Evolutionary conservation across 2,113 vertebrate species (phyloP), one percentile per base, ranked within the genome.

Genomic region (Megaleporinus macrocephalus): DNA sequence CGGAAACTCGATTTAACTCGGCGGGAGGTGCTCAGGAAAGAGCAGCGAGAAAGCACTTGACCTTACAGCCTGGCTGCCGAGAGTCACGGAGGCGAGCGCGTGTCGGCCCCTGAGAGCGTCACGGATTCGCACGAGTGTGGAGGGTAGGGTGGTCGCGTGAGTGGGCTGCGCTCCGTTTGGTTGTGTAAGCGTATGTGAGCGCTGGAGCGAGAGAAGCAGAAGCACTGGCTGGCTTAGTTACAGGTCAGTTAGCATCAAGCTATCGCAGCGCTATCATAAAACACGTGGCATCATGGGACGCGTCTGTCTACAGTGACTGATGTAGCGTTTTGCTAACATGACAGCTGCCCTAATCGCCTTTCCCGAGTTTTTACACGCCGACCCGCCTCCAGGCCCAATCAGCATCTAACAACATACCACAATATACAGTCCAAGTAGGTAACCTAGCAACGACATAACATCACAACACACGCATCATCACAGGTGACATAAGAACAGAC

Each of bases 161-260:
- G 65, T 14, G 36, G 73, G 3, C 41, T 3, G 41, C 24, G 14
- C 70, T 73, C 49, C 24, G 36, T 83, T n/a, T 76, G 86, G 80
- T 90, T 90, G 90, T 91, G 88, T 88, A 88, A 90, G 91, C 85
- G 83, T 72, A 84, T 80, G 85, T 78, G 87, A 84, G 83, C 87
- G 84, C 84, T 88, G 84, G 80, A 91, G 90, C 85, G 86, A 85
- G 87, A 90, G 91, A 89, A 83, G 89, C 86, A 87, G 89, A 89
- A 90, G 91, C 90, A 86, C 87, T 87, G 86, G 86, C 90, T 86
- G 86, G 82, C 85, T 94, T 92, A 89, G 87, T 92, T 89, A 92
- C 92, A 89, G 93, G 92, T 94, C 93, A 93, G 89, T 90, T 92
- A 89, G 89, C 93, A 89, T 72, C 70, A 5, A 82, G 90, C 85